phyloP scores from a whole-genome alignment of 1,140 invertebrate genomes.

The Parapsyche elsis region DNA sequence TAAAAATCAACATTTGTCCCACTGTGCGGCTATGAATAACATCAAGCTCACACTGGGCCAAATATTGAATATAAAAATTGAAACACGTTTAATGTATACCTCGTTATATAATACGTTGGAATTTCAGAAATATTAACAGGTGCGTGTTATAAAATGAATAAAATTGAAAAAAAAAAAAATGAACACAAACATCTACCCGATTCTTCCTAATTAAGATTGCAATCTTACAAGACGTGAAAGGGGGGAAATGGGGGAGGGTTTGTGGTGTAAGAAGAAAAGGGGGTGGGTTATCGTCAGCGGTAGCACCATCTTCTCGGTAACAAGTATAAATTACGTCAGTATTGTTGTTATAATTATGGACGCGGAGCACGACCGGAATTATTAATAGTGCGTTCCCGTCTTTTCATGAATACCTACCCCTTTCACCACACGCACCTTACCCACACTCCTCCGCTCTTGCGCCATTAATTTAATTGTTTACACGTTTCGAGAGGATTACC shows the following conservation, averaged over 20 bases:
- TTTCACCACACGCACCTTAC: background rate
- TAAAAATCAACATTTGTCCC: too few relatives aligned
- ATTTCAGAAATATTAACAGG: too few relatives aligned
- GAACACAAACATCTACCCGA: background rate
- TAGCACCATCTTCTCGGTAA: background rate
- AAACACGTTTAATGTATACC: too few relatives aligned
- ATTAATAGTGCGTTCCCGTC: conserved; percentile 22
- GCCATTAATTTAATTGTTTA: conserved; percentile 46
- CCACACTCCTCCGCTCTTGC: background rate
- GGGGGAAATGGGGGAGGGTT: too few relatives aligned
- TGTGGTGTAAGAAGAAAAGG: too few relatives aligned
- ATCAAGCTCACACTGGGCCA: too few relatives aligned
- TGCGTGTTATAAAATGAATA: too few relatives aligned
- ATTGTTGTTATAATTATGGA: conserved; percentile 28
- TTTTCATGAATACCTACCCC: background rate
- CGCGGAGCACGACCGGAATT: background rate
- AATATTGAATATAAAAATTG: too few relatives aligned
- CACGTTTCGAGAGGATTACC: conserved; percentile 35
- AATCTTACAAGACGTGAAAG: background rate
- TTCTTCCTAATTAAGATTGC: background rate
- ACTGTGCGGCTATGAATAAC: too few relatives aligned
- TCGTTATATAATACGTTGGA: too few relatives aligned
- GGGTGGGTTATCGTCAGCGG: background rate
- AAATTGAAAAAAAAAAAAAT: too few relatives aligned
- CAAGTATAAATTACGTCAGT: conserved; percentile 26